These are phyloP conservation scores for Chiloscyllium plagiosum DNA, from an alignment of 2,113 vertebrate genomes.

Conservation along the genomic window DNA sequence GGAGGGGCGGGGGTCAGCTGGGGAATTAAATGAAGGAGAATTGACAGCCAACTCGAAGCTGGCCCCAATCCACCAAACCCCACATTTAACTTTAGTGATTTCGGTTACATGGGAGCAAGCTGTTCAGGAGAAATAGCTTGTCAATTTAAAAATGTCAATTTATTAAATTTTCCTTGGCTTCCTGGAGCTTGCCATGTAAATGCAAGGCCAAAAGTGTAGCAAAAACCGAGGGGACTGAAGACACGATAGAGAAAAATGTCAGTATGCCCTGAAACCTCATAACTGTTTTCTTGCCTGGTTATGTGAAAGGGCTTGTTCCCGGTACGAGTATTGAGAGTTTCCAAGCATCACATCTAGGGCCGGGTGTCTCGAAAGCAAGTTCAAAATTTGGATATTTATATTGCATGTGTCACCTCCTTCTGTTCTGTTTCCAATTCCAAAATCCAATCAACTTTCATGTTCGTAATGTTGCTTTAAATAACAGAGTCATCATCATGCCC, in stretches of 20 bases:
- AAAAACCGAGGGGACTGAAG: neutral
- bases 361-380: neutral
- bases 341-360: neutral
- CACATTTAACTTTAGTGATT: neutral
- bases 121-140: neutral
- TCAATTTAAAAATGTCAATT: neutral
- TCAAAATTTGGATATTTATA: neutral
- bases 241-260: neutral
- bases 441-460: neutral
- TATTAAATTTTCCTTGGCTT: neutral
- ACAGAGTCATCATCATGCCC: neutral
- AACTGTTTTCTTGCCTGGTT: neutral
- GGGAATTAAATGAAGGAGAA: neutral
- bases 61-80: neutral
- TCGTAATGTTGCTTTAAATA: neutral
- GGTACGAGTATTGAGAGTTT: neutral
- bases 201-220: neutral
- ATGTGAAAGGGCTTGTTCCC: neutral
- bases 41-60: neutral
- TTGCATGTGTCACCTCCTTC: neutral
- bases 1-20: neutral
- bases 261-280: neutral
- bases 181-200: neutral
- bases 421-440: neutral
- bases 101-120: neutral